Conservation (phyloP, 2,888 invertebrate species). For the Diploptera punctata region DNA sequence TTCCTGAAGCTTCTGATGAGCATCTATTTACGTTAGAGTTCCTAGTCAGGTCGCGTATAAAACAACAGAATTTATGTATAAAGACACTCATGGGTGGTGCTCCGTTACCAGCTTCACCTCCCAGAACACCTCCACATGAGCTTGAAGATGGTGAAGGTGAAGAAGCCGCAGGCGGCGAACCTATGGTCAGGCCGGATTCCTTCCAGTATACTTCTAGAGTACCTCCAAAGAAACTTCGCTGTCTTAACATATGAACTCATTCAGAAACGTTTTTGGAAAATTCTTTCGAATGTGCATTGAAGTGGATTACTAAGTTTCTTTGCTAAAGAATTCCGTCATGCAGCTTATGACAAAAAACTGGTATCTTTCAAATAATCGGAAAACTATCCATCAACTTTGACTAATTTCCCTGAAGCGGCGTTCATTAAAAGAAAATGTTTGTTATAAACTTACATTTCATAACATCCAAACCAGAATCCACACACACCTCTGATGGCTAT, state of each 20-base stretch:
- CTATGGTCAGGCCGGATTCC: constrained; percentile 53
- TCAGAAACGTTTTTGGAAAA: too few relatives aligned
- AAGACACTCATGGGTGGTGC: constrained; percentile 59
- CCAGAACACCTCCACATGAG: constrained; percentile 28
- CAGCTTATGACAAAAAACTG: too few relatives aligned
- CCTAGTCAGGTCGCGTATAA: constrained; percentile 59
- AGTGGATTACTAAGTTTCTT: too few relatives aligned
- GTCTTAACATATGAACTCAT: constrained; percentile 77
- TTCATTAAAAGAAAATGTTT: too few relatives aligned
- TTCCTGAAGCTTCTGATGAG: constrained; percentile 75
- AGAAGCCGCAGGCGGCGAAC: constrained; percentile 41
- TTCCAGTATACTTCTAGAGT: constrained; percentile 75
- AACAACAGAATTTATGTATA: constrained; percentile 63
- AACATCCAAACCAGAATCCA: too few relatives aligned
- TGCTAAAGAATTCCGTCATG: too few relatives aligned
- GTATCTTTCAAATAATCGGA: too few relatives aligned
- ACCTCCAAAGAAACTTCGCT: constrained; percentile 76
- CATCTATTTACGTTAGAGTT: constrained; percentile 81
- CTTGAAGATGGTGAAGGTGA: constrained; percentile 46
- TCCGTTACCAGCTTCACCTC: neutral
- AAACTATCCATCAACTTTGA: too few relatives aligned
- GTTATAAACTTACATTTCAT: too few relatives aligned
- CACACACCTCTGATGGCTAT: too few relatives aligned
- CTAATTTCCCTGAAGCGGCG: too few relatives aligned
- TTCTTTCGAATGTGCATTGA: too few relatives aligned